Base-by-base conservation (phyloP, 2,113 vertebrate species). In the Dolichotis patagonum region DNA sequence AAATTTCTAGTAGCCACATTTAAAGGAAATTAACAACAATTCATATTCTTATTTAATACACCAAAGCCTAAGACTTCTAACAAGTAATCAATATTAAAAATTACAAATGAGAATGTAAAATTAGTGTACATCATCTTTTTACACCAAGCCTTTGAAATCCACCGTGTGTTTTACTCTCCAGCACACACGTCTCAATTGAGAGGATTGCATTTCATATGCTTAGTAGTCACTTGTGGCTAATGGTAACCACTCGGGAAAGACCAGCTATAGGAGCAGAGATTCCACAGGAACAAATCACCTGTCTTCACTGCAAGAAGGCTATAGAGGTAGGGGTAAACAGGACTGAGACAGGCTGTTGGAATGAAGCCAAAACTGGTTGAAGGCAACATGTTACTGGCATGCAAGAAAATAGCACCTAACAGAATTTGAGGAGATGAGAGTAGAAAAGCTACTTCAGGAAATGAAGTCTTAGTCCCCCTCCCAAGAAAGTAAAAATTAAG, bases 11-110 rank as follows among this genome's bases (percentile, higher is more conserved):
- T 46, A 62, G 35, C 54, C 54, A 56, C 12, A 49, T 54, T 54
- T n/a, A 73, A 88, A 75, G 60, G 20, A 86, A 91, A 82, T 86
- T 83, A 92, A 67, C 46, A 77, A 49, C 20, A 54, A 54, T 54
- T 16, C 75, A 85, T 58, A 73, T 22, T 67, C 93, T 88, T 83
- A 81, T 73, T 95, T 96, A 90, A 87, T 30, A 38, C 35, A 46
- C 7, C 62, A 82, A 54, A 78, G 30, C n/a, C 75, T 88, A 95
- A 75, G 8, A 83, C 38, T 56, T 91, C 46, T 22, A 93, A 89
- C 4, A 84, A 69, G 38, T 43, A 69, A 46, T 62, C 32, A 56
- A 85, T 46, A 69, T 43, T 69, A 92, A 94, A 91, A 75, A 26
- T 54, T 78, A 88, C 65, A 20, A 95, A 86, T 46, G n/a, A 88